These are phyloP conservation scores for Drosophila kurseongensis DNA, from an alignment of 1,140 invertebrate genomes.

Conservation along the genomic window DNA sequence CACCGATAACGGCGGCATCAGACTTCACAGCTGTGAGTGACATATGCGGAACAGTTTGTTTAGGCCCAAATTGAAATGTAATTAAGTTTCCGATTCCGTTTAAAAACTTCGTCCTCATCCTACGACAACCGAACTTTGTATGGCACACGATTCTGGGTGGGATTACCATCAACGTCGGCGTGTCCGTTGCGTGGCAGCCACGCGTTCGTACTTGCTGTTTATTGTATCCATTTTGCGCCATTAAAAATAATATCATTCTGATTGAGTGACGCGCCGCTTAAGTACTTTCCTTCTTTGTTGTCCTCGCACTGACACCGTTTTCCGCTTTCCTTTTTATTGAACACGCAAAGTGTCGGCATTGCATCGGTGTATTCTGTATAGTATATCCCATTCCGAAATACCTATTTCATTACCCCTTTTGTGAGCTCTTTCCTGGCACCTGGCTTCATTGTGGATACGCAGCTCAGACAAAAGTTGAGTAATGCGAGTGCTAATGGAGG, in stretches of 20 bases:
- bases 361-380: constrained; percentile 7
- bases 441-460: constrained; percentile 46
- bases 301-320: constrained; percentile 77
- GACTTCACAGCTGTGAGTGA: constrained; percentile 61
- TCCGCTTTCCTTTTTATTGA: constrained; percentile 66
- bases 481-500: constrained; percentile 12
- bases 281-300: constrained; percentile 75
- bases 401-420: constrained; percentile 40
- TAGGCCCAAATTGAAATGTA: constrained; percentile 77
- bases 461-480: constrained; percentile 29
- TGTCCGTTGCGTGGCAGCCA: constrained; percentile 56
- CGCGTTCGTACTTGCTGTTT: constrained; percentile 68
- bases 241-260: constrained; percentile 83
- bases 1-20: constrained; percentile 52
- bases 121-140: constrained; percentile 68
- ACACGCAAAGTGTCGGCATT: constrained; percentile 73
- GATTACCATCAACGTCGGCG: constrained; percentile 17
- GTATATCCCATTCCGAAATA: not conserved
- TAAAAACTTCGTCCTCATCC: constrained; percentile 37
- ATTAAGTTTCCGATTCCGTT: constrained; percentile 65
- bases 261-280: constrained; percentile 81
- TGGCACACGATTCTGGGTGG: constrained; percentile 25
- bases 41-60: constrained; percentile 69
- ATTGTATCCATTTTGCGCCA: constrained; percentile 74
- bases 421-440: constrained; percentile 20